These are phyloP conservation scores for Aphelenchoides besseyi DNA, from an alignment of 1,140 invertebrate species.

Conservation along the genomic window DNA sequence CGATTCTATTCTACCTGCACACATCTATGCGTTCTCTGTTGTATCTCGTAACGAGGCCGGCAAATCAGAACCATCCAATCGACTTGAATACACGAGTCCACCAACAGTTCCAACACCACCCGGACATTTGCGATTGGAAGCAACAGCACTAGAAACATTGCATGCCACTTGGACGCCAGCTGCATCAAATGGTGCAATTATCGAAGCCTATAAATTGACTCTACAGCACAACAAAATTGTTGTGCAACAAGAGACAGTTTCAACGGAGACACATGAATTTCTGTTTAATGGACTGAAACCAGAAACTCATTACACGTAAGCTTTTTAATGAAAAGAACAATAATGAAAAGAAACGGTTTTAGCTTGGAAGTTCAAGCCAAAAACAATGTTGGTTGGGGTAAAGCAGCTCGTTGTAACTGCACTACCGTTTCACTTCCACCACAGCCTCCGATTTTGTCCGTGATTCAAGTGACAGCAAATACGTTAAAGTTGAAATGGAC, in stretches of 20 bases:
- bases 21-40: conserved; percentile 46
- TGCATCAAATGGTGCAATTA: conserved; percentile 28
- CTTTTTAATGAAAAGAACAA: not conserved
- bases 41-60: conserved; percentile 51
- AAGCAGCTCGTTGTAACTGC: not conserved
- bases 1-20: conserved; percentile 40
- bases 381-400: conserved; percentile 19
- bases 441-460: conserved; percentile 38
- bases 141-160: conserved; percentile 23
- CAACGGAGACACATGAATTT: not conserved
- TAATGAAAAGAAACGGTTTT: not conserved
- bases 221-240: conserved; percentile 14
- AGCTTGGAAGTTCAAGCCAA: conserved; percentile 11
- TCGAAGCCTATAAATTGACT: conserved; percentile 30
- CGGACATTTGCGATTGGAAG: conserved; percentile 37
- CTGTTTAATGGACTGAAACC: not conserved
- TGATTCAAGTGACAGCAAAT: conserved; percentile 39
- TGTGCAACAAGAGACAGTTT: not conserved
- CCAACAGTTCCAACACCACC: conserved; percentile 40
- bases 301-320: conserved; percentile 12
- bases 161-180: conserved; percentile 46
- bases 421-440: conserved; percentile 41
- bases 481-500: conserved; percentile 55
- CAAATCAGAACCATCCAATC: conserved; percentile 42
- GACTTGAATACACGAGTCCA: conserved; percentile 48